Evolutionary conservation across 2,113 vertebrate species (phyloP), one percentile per base, ranked within the genome.

Genomic region (Apodemus speciosus): DNA sequence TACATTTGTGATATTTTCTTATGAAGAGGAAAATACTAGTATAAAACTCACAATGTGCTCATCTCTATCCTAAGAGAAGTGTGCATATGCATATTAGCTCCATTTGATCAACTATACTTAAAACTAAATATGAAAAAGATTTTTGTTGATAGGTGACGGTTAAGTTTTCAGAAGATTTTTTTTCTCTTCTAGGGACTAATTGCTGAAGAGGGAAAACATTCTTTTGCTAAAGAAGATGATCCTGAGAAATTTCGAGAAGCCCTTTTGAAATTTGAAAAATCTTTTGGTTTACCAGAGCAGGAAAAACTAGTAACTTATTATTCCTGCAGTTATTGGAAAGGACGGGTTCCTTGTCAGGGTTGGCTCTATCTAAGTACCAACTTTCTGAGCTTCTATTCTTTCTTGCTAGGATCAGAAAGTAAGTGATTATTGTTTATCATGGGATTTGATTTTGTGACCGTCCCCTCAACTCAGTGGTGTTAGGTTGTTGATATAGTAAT

Each of bases 341-440:
- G 99, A 94, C 99, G 99, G 84, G 98, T 99, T 62, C 99, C 99
- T 27, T 99, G 99, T 97, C 99, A 99, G 97, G 99, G 99, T 9
- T 99, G 99, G 99, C 98, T 99, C 21, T 99, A 99, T 97, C 99
- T 99, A 93, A 99, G 99, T 97, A 99, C 99, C 95, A 99, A 99
- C 98, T 99, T 99, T 97, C 97, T 99, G 43, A 99, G 99, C 97
- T 99, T 99, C 98, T 99, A 99, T 97, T 99, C 99, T 0, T 99
- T 99, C 97, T 98, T 99, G 95, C 98, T 99, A 88, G 99, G 99
- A 97, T 96, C 99, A 91, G 99, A 99, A 98, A 98, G 99, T 99
- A 96, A 99, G 98, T 97, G 69, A 94, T 69, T 95, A 6, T 94
- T 97, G 60, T 38, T 95, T 96, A 53, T 25, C 43, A 71, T 90